Base-by-base conservation (phyloP, 1,140 invertebrate species). In the Battus philenor region DNA sequence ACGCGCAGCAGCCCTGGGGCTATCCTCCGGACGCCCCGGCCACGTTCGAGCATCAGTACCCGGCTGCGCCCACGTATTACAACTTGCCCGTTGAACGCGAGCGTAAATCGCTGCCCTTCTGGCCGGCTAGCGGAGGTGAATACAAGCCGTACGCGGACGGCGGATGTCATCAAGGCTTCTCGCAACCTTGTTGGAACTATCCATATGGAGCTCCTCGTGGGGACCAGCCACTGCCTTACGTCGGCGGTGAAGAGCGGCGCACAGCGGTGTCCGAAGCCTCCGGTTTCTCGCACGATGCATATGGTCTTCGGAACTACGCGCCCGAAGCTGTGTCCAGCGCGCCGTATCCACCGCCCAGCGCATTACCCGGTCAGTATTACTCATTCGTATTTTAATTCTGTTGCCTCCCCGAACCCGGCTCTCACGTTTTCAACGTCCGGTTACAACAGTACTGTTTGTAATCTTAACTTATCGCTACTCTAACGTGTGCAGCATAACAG, bases 301-400 rank as follows among this genome's bases (percentile, higher is more conserved):
- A 95, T 73, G 90, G 90, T 4, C 88, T 94, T 5, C 88, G 93
- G 57, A 93, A 92, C 82, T 94, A 94, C 65, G 89, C 89, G 11
- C 89, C 92, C 1, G 93, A 94, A 60, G 88, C 91, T 7, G 92
- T 94, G 46, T 90, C 92, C 10, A 91, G 93, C 45, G 92, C 92
- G 50, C 92, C 93, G 1, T 95, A 94, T 62, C 91, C 93, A 62
- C 91, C 93, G 73, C 90, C 93, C 90, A 92, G 93, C 89, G 90
- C 65, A 15, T 51, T 85, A 47, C 78, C 78, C 46, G 80, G 80
- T 82, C 39, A 79, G 80, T 82, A 79, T 36, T 39, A 22, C 48
- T 11, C 24, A 44, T 31, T 29, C 10, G 26, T 32, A 22, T 46
- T 13, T 26, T 50, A 41, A 34, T 48, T 32, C 34, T 22, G 1